Conservation (phyloP, 2,113 vertebrate genomes). For the Cervus canadensis region DNA sequence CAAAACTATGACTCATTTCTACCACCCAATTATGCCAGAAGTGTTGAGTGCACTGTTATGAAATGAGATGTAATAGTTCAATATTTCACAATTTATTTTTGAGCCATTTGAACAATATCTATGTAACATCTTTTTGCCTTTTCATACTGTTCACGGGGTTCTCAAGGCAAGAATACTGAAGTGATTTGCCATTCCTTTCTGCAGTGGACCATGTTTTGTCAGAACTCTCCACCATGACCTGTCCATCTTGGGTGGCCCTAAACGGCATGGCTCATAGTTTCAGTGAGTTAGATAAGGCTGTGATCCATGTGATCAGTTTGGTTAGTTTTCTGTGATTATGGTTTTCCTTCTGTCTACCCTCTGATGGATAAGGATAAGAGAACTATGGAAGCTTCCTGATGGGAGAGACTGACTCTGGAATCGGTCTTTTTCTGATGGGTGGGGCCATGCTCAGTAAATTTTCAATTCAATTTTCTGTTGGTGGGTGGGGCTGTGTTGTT, state of each 20-base stretch:
- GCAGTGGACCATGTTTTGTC: neutral
- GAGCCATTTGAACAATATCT: neutral
- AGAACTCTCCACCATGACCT: neutral
- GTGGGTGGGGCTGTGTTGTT: neutral
- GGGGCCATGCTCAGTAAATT: neutral
- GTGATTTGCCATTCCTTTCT: neutral
- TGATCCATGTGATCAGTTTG: neutral
- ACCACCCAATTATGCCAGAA: neutral
- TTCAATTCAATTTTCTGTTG: neutral
- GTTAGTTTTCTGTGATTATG: neutral
- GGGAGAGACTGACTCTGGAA: neutral
- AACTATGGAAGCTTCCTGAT: neutral
- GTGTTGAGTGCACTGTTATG: neutral
- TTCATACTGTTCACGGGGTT: neutral
- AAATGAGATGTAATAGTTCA: neutral
- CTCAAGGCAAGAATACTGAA: neutral
- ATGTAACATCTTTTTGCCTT: neutral
- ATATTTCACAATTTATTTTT: neutral
- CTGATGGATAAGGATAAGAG: neutral
- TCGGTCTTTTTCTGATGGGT: neutral
- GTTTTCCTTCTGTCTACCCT: neutral
- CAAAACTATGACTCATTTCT: slow-evolving; percentile 15
- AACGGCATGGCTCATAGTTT: neutral
- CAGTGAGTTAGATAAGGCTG: neutral
- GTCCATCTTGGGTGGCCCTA: neutral